Conservation (phyloP, 2,113 vertebrate species). For the Macrotus californicus region DNA sequence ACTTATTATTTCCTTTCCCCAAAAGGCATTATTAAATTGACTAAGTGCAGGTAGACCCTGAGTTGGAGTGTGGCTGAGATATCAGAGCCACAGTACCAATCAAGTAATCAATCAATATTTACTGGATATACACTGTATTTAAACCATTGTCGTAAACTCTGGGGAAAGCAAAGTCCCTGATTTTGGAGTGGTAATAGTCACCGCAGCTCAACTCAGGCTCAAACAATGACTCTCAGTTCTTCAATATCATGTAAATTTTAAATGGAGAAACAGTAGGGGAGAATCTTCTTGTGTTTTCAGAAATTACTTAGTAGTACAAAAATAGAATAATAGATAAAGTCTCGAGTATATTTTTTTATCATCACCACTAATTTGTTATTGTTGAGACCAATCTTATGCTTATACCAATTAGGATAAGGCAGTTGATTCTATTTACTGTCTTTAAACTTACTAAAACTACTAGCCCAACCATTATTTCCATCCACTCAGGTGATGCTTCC, state of each 20-base stretch:
- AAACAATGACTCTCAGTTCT: background rate
- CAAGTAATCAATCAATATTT: background rate
- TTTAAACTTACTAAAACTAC: constrained; percentile 23
- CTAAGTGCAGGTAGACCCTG: background rate
- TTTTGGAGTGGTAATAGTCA: background rate
- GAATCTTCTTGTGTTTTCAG: background rate
- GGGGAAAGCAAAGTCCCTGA: background rate
- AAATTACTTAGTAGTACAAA: background rate
- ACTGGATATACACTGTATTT: background rate
- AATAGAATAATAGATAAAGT: background rate
- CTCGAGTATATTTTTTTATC: background rate
- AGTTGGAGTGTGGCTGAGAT: background rate
- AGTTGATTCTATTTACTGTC: background rate
- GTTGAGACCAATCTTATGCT: background rate
- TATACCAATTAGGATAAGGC: background rate
- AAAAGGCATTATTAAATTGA: constrained; percentile 10
- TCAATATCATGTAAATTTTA: constrained; percentile 21
- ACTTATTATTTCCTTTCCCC: background rate
- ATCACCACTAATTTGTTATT: background rate
- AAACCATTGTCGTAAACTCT: background rate
- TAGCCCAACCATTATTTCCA: background rate
- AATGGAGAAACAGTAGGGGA: background rate
- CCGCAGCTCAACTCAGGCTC: background rate
- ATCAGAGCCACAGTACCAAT: background rate
- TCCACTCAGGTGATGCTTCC: background rate